These are phyloP conservation scores for Drosophila saltans DNA, from an alignment of 1,140 invertebrate species.

Conservation along the genomic window DNA sequence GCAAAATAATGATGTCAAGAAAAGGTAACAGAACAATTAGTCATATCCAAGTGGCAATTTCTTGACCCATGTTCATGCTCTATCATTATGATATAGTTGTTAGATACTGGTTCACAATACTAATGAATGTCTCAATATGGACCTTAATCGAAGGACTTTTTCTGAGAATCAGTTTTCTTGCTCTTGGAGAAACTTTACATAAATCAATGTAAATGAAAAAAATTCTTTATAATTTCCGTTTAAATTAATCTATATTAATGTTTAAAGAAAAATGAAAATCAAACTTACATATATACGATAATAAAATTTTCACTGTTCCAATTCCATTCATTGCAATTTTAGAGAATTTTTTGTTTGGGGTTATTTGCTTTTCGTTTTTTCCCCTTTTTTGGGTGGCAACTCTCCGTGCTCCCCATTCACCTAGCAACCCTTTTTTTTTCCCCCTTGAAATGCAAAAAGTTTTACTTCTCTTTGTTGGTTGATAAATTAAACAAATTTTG, in stretches of 20 bases:
- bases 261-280: too few relatives aligned
- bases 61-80: not conserved
- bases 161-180: too few relatives aligned
- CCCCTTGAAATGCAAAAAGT: not conserved
- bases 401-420: not conserved
- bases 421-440: not conserved
- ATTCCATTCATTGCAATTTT: constrained; percentile 4
- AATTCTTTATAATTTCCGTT: too few relatives aligned
- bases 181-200: too few relatives aligned
- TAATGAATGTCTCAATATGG: too few relatives aligned
- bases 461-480: not conserved
- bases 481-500: not conserved
- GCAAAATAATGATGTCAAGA: not conserved
- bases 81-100: not conserved
- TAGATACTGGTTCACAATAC: not conserved
- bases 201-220: too few relatives aligned
- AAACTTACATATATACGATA: too few relatives aligned
- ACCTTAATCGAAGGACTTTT: too few relatives aligned
- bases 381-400: too few relatives aligned
- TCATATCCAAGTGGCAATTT: not conserved
- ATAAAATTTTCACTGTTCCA: not conserved
- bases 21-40: not conserved
- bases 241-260: too few relatives aligned
- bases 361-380: not conserved
- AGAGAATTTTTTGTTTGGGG: not conserved